Conservation (phyloP, 1,140 invertebrate genomes). For the Eriosoma lanigerum region DNA sequence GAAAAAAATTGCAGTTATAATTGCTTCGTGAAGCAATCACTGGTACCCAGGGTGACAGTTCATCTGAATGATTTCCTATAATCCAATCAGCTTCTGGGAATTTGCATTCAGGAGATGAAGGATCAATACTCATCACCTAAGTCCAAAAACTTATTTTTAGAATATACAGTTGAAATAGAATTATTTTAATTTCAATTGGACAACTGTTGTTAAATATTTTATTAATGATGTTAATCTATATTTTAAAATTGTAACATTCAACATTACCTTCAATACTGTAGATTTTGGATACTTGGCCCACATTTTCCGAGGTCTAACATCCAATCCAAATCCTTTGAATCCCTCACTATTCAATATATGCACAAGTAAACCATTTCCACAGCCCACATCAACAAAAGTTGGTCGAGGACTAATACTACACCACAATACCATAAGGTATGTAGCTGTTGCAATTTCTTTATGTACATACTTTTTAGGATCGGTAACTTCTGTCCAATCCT, state of each 20-base stretch:
- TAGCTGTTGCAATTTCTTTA: constrained; percentile 93
- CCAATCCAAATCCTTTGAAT: constrained; percentile 82
- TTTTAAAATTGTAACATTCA: too few species aligned
- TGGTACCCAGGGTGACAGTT: constrained; percentile 96
- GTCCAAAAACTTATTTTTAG: too few species aligned
- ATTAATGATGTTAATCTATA: too few species aligned
- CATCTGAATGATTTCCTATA: constrained; percentile 98
- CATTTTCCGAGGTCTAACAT: constrained; percentile 85
- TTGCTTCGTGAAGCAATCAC: constrained; percentile 79
- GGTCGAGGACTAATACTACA: constrained; percentile 60
- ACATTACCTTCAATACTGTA: constrained; percentile 59
- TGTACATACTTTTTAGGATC: constrained; percentile 94
- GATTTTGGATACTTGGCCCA: constrained; percentile 77
- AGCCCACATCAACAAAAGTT: constrained; percentile 90
- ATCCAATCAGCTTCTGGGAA: constrained; percentile 87
- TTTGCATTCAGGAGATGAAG: constrained; percentile 68
- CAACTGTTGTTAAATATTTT: too few species aligned
- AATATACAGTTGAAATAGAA: too few species aligned
- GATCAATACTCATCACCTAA: constrained; percentile 60
- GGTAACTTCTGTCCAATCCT: constrained; percentile 86
- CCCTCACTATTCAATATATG: constrained; percentile 85
- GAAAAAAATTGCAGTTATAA: constrained; percentile 74
- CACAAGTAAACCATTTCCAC: constrained; percentile 94
- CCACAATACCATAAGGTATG: constrained; percentile 86
- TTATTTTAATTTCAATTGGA: too few species aligned